These are phyloP conservation scores for Valencia hispanica DNA, from an alignment of 2,797 vertebrate genomes.

Conservation along the genomic window DNA sequence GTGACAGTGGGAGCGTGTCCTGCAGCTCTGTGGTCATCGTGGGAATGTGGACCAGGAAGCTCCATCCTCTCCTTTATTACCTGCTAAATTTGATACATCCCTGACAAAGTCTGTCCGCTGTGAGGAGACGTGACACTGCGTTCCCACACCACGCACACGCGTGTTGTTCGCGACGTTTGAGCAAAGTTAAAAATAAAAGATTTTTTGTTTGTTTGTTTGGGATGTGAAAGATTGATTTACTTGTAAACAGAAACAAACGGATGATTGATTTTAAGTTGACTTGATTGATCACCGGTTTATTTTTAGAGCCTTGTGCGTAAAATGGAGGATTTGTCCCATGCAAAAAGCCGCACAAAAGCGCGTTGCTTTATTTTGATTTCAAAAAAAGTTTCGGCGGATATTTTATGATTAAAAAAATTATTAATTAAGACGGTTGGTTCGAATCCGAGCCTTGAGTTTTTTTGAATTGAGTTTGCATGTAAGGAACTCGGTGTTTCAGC, in stretches of 20 bases:
- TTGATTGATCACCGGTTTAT: neutral
- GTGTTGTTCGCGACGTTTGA: neutral
- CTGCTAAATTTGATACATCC: slow-evolving; percentile 46
- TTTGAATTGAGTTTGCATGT: no score
- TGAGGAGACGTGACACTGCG: neutral
- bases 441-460: no score
- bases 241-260: neutral
- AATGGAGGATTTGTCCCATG: neutral
- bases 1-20: slow-evolving; percentile 47
- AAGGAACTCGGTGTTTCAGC: no score
- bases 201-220: neutral
- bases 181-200: neutral
- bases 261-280: neutral
- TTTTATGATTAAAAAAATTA: no score
- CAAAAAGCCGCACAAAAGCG: neutral
- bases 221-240: slow-evolving; percentile 4
- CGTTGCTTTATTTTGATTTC: neutral
- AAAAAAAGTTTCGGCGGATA: neutral
- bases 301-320: neutral
- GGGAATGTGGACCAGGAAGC: slow-evolving; percentile 33
- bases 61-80: slow-evolving; percentile 42
- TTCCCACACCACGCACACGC: slow-evolving; percentile 49
- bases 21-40: slow-evolving; percentile 28
- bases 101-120: slow-evolving; percentile 19
- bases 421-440: no score